These are phyloP conservation scores for Oreochromis mossambicus DNA, from an alignment of 2,797 vertebrate genomes.

Conservation along the genomic window DNA sequence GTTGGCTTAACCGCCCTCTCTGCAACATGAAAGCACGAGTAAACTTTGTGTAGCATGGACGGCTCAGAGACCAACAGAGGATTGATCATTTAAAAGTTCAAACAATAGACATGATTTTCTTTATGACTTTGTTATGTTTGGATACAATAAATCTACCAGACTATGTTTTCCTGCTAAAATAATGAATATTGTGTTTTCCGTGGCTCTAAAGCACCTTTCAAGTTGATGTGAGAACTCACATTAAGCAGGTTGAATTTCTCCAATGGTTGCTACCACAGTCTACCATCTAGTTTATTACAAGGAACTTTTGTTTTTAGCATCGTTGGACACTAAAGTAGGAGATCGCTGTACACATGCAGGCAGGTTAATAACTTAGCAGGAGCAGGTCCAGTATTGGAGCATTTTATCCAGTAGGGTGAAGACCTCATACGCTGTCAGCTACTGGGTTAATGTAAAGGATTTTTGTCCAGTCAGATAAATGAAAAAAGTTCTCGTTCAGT, in stretches of 20 bases:
- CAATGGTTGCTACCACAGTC: not conserved
- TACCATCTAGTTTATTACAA: accelerated
- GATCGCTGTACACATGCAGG: accelerated
- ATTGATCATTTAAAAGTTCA: not conserved
- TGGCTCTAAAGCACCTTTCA: not conserved
- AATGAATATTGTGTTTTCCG: not conserved
- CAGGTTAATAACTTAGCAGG: not conserved
- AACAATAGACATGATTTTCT: not conserved
- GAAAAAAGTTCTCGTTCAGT: not conserved
- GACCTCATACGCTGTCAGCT: accelerated
- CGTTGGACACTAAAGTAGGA: not conserved
- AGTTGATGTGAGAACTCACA: not conserved
- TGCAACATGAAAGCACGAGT: not conserved
- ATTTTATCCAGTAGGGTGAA: not conserved
- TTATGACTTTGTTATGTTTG: not conserved
- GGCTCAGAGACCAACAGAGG: accelerated
- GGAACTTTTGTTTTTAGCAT: not conserved
- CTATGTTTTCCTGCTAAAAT: not conserved
- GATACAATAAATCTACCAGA: not conserved
- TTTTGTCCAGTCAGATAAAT: not conserved
- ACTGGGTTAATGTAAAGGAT: not conserved
- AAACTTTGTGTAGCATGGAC: not conserved
- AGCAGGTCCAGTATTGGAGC: not conserved
- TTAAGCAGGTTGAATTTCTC: not conserved
- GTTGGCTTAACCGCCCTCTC: not conserved